phyloP scores from a whole-genome alignment of 2,113 vertebrate species.

The Larimichthys polyactis region DNA sequence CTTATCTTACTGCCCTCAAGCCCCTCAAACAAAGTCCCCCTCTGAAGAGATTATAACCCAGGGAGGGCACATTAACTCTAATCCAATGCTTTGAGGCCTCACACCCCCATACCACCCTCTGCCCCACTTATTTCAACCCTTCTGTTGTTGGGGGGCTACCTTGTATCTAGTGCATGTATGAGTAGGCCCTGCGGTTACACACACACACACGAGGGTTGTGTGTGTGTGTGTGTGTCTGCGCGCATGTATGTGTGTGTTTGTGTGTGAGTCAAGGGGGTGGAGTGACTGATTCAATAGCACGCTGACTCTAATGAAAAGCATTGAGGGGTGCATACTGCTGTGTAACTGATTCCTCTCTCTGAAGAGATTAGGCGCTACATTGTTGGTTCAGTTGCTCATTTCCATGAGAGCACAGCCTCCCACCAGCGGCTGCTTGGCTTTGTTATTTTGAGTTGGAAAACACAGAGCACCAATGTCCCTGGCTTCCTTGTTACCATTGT shows the following conservation, averaged over 20 bases:
- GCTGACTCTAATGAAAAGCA: conserved; percentile 84
- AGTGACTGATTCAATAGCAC: conserved; percentile 80
- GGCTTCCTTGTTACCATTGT: conserved; percentile 87
- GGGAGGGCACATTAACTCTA: conserved; percentile 91
- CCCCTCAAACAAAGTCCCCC: conserved; percentile 88
- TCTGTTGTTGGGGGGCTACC: conserved; percentile 80
- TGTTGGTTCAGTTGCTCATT: conserved; percentile 89
- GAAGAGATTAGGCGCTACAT: conserved; percentile 88
- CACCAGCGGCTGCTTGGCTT: conserved; percentile 79
- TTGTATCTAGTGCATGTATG: conserved; percentile 81
- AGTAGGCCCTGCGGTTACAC: conserved; percentile 83
- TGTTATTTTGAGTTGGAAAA: conserved; percentile 80
- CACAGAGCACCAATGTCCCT: conserved; percentile 78
- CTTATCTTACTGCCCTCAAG: conserved; percentile 88
- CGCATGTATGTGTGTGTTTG: conserved; percentile 48
- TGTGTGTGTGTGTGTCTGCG: conserved; percentile 64
- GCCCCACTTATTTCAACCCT: conserved; percentile 83
- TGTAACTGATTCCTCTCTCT: conserved; percentile 89
- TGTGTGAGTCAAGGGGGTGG: conserved; percentile 54
- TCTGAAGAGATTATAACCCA: conserved; percentile 90
- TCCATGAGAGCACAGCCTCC: conserved; percentile 87
- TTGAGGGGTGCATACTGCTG: conserved; percentile 85
- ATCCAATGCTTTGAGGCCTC: conserved; percentile 88
- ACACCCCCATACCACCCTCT: conserved; percentile 76
- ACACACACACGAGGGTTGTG: conserved; percentile 74